Evolutionary conservation across 2,888 invertebrate species (phyloP), one percentile per base, ranked within the genome.

Genomic region (Branchinecta sandiegonensis): DNA sequence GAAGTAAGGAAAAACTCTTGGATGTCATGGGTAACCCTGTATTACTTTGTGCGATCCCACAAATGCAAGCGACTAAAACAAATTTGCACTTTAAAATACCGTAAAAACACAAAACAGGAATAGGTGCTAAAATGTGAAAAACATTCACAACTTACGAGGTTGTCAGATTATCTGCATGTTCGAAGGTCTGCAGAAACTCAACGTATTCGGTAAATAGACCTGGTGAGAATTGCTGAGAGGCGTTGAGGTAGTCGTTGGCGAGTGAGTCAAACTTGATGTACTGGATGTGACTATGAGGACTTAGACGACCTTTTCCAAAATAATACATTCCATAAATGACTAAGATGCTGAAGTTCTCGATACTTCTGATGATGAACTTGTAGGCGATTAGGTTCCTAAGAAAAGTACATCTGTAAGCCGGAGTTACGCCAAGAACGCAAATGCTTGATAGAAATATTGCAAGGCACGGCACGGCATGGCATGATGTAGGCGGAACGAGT

Each of bases 321-420:
- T 77, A 79, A 73, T 77, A 76, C 47, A 78, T 74, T 0, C 79
- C 80, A 68, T 78, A 77, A 17, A 79, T 77, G 71, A 78, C 75
- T 56, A 79, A 77, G 23, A 80, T 77, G 48, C 78, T 78, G 68
- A 78, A 75, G 72, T 80, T 77, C 71, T 80, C 80, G 70, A 79
- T 77, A 23, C 78, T 77, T 17, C 77, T 76, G 14, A 80, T 76
- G 65, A 80, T 76, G 73, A 79, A 78, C 73, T 79, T 79, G 75
- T 79, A 80, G 2, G 79, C 79, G 56, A 80, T 78, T 69, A 80
- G 74, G 46, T 75, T 73, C 70, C 78, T 77, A 69, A 68, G 68
- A 63, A 46, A 46, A 68, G 46, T 23, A 48, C 48, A 56, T 5
- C 37, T 37, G 6, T 37, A 37, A 37, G 37, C 3, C 37, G 6